phyloP scores from a whole-genome alignment of 2,888 invertebrate species.

The Hydrotaea diabolus region DNA sequence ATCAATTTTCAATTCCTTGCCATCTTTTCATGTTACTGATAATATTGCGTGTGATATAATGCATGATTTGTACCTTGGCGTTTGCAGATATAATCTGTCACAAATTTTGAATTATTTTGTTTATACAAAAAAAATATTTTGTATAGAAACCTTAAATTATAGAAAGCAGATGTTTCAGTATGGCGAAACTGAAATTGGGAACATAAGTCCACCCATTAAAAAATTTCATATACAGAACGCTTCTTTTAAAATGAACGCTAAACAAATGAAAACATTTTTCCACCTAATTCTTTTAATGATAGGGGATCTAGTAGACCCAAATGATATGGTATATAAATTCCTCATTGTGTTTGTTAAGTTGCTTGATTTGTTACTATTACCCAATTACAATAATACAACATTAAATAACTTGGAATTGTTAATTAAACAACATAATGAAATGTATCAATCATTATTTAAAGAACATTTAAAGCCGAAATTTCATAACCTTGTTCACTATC shows the following conservation, averaged over 20 bases:
- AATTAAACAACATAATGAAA: slow-evolving; percentile 48
- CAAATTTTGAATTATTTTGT: slow-evolving; percentile 54
- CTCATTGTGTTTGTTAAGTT: slow-evolving; percentile 51
- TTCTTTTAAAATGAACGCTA: slow-evolving; percentile 58
- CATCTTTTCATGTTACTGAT: slow-evolving; percentile 61
- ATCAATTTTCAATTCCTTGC: slow-evolving; percentile 59
- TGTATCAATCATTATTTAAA: slow-evolving; percentile 48
- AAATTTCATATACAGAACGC: slow-evolving; percentile 53
- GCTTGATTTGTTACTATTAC: slow-evolving; percentile 50
- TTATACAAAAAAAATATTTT: slow-evolving; percentile 45
- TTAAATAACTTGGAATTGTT: slow-evolving; percentile 35
- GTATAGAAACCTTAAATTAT: slow-evolving; percentile 56
- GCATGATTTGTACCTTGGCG: slow-evolving; percentile 61
- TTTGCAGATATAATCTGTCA: slow-evolving; percentile 53
- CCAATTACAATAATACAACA: slow-evolving; percentile 28
- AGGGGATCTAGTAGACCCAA: slow-evolving; percentile 55
- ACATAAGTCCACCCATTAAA: slow-evolving; percentile 45
- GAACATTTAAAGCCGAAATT: slow-evolving; percentile 52
- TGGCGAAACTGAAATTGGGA: slow-evolving; percentile 60
- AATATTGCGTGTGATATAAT: slow-evolving; percentile 63
- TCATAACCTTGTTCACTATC: slow-evolving; percentile 42
- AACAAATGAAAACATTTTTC: slow-evolving; percentile 56
- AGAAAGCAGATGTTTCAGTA: too few relatives aligned
- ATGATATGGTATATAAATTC: slow-evolving; percentile 56
- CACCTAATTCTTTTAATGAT: slow-evolving; percentile 54